Base-by-base conservation (phyloP, 2,888 invertebrate species). In the Sylvicola cinctus region DNA sequence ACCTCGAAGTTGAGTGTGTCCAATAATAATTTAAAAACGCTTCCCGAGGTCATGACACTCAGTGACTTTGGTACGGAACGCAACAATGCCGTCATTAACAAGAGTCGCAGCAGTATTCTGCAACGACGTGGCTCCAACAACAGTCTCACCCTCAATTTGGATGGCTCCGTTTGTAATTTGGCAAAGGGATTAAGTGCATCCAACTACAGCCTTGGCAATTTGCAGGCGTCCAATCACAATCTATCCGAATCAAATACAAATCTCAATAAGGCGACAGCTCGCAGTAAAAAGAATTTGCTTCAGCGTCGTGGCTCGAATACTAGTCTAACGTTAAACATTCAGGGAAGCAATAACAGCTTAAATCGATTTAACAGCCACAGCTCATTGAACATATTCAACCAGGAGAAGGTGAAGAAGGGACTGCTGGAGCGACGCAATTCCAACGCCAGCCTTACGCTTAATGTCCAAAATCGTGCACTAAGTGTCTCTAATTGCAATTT, bases 401-500 rank as follows among this genome's bases (percentile, higher is more conserved):
- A 33, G 12, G 25, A 16, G 12, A 12, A 20, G 16, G 16, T 16
- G 30, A 66, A 67, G 29, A 78, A 78, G 45, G 79, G 83, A 7
- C 56, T 85, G 2, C 57, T 85, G 4, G 84, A 85, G 50, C 67
- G 91, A 16, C 65, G 91, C 35, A 88, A 88, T 33, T 90, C 88
- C 2, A 90, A 85, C 50, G 85, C 88, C 1, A 87, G 87, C 36
- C 60, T 91, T 2, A 88, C 88, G 1, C 69, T 91, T 15, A 83
- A 81, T 38, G 63, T 69, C 2, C 55, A 54, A 1, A 64, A 61
- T 35, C 46, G 59, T 37, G 60, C 57, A 1, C 45, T 66, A 1
- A 64, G 63, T 37, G 52, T 65, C 10, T 66, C 66, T 0, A 66
- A 65, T 42, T 63, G 63, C 38, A 43, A 66, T 12, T 61, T 65